phyloP scores from a whole-genome alignment of 2,113 vertebrate species.

The Actenoides lindsayi region DNA sequence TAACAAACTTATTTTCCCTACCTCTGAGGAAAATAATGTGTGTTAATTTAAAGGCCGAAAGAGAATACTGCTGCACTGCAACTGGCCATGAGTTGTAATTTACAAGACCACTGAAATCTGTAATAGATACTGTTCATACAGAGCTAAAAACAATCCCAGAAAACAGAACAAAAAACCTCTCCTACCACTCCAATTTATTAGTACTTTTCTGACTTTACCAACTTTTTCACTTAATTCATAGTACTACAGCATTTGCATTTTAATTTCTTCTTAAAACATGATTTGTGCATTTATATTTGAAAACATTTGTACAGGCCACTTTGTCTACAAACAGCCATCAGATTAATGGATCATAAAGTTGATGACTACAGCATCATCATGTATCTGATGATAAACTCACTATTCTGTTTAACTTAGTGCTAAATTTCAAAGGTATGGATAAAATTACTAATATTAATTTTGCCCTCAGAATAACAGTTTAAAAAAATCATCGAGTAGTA shows the following conservation, averaged over 20 bases:
- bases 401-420: not conserved
- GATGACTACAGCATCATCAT: not conserved
- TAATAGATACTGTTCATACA: not conserved
- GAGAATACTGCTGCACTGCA: constrained; percentile 6
- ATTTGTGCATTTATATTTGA: not conserved
- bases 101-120: constrained; percentile 17
- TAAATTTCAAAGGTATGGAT: not conserved
- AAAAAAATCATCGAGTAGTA: not conserved
- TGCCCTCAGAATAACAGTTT: not conserved
- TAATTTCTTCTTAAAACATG: not conserved
- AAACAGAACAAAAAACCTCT: not conserved
- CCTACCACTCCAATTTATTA: not conserved
- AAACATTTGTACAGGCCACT: not conserved
- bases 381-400: not conserved
- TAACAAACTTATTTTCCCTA: constrained; percentile 9
- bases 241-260: not conserved
- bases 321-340: not conserved
- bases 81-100: not conserved
- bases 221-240: not conserved
- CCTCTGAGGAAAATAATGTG: constrained; percentile 7
- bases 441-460: constrained; percentile 5
- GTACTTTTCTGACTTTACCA: not conserved
- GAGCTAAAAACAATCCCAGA: not conserved
- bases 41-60: constrained; percentile 36
- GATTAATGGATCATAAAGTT: not conserved